Conservation (phyloP, 2,888 invertebrate species). For the Leucozona laternaria region DNA sequence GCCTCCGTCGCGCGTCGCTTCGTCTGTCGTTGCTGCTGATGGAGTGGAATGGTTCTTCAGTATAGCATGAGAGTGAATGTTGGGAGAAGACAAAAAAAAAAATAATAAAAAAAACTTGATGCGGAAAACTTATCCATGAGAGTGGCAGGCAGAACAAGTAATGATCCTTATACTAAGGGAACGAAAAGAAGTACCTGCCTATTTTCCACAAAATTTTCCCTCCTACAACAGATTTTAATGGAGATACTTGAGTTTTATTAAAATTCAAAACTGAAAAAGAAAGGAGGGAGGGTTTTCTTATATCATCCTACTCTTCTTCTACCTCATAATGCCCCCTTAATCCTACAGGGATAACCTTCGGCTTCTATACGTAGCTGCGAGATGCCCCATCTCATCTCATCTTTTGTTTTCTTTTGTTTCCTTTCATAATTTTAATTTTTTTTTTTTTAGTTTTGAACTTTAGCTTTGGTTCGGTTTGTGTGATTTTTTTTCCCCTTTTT, state of each 20-base stretch:
- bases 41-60: conserved; percentile 18
- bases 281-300: neutral
- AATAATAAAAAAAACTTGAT: conserved; percentile 46
- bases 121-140: conserved; percentile 71
- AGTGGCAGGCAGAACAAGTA: conserved; percentile 54
- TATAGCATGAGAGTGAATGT: conserved; percentile 41
- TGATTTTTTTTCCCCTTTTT: neutral
- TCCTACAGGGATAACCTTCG: neutral
- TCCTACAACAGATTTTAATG: conserved; percentile 73
- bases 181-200: conserved; percentile 36
- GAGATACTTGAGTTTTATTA: conserved; percentile 75
- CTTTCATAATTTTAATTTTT: neutral
- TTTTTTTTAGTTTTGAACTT: conserved; percentile 8
- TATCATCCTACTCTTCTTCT: neutral
- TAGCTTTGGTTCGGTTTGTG: neutral
- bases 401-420: conserved; percentile 58
- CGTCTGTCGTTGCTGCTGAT: neutral
- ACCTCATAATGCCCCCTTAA: neutral
- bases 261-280: conserved; percentile 73
- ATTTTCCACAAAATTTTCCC: conserved; percentile 74
- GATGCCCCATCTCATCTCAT: conserved; percentile 25
- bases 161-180: conserved; percentile 38
- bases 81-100: neutral
- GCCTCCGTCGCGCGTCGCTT: too few relatives aligned
- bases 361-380: neutral